phyloP scores from a whole-genome alignment of 2,113 vertebrate genomes.

The Stercorarius parasiticus region DNA sequence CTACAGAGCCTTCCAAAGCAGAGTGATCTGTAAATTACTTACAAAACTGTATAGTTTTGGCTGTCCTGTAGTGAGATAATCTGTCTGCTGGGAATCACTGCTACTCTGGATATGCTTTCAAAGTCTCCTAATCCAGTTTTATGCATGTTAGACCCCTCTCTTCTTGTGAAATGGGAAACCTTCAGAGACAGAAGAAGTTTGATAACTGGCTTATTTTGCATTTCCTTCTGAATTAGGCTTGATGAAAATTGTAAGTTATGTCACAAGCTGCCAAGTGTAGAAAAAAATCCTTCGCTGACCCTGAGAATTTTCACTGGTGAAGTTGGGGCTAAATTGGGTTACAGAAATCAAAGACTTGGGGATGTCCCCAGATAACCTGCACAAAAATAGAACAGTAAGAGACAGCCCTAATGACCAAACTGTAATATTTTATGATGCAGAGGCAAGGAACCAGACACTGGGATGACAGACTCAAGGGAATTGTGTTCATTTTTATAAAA shows the following conservation, averaged over 20 bases:
- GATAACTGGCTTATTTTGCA: not conserved
- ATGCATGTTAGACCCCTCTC: not conserved
- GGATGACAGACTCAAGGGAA: not conserved
- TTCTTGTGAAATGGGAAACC: not conserved
- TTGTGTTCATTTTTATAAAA: not conserved
- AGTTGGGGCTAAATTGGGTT: not conserved
- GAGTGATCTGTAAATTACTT: not conserved
- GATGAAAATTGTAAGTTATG: slow-evolving; percentile 28
- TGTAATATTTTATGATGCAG: slow-evolving; percentile 31
- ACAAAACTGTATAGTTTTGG: not conserved
- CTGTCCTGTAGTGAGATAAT: not conserved
- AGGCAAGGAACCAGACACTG: not conserved
- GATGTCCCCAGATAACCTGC: slow-evolving; percentile 29
- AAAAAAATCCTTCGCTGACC: not conserved
- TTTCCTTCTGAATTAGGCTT: slow-evolving; percentile 22
- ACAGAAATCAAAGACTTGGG: slow-evolving; percentile 1
- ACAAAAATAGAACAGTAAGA: slow-evolving; percentile 24
- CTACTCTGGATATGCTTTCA: not conserved
- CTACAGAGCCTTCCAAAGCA: not conserved
- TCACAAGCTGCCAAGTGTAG: not conserved
- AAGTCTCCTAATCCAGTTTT: not conserved
- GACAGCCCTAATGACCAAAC: not conserved
- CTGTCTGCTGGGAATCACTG: not conserved
- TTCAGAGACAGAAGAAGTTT: not conserved
- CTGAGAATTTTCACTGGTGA: slow-evolving; percentile 1